A percentile compares a stretch with the other conserved stretches of the same genome.
These are phyloP conservation scores for Coracopsis vasa DNA, from an alignment of 2,113 vertebrate species.

Conservation along the genomic window DNA sequence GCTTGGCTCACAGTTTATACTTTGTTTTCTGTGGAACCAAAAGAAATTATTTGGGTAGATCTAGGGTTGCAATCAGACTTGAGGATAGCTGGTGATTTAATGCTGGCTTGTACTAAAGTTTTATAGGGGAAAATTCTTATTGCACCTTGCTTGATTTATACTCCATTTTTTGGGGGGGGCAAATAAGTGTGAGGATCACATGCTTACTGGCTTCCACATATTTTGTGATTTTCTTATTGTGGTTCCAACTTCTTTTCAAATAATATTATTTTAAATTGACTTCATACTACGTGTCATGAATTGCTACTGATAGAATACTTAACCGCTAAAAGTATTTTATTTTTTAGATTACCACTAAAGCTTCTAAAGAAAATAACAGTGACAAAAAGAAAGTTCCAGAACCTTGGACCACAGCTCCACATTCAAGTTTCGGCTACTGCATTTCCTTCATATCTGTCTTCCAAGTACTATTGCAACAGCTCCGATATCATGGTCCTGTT, in stretches of 20 bases:
- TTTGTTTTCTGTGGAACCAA: neutral
- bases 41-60: neutral
- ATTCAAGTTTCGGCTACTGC: neutral
- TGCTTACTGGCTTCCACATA: neutral
- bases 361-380: neutral
- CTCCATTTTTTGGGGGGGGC: fast-evolving
- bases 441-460: neutral
- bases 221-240: neutral
- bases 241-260: neutral
- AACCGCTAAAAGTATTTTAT: neutral
- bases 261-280: neutral
- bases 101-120: neutral
- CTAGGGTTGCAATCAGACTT: neutral
- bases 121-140: neutral
- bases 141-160: neutral
- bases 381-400: neutral
- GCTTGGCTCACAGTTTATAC: neutral
- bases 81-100: neutral
- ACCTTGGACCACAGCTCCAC: neutral
- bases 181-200: neutral
- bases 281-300: neutral
- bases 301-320: neutral
- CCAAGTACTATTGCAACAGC: neutral
- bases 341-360: neutral
- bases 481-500: neutral